Evolutionary conservation across 92 coral and sea anemone genomes (phyloP), one percentile per base, ranked within the genome.

Genomic region (Siderastrea siderea): DNA sequence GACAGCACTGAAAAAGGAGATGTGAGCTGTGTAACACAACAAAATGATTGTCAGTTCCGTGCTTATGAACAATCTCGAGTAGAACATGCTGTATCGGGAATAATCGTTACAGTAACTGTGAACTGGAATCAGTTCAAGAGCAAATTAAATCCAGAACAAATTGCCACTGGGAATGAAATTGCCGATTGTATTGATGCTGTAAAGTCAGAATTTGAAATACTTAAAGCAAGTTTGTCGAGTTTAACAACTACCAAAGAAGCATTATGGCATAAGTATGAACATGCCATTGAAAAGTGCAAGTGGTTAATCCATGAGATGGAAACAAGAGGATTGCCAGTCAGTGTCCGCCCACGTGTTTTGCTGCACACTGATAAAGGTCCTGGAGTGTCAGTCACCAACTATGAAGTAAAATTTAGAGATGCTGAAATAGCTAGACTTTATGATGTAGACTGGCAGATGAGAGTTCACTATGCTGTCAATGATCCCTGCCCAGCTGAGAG

Each of bases 401-500:
- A 52, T 63, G 91, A 88, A 47, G 91, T 88, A 0, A 88, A 87
- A 38, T 81, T 81, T 17, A 60, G 92, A 53, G 92, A 88, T 75
- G 88, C 88, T 53, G 92, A 88, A 65, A 12, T 88, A n/a, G 87
- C 77, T 1, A 66, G 88, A 75, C 19, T 88, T 1, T 68, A 81
- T 75, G 70, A 82, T 44, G 46, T 54, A 51, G 88, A 81, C 15
- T 81, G 83, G 82, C 82, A 81, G 13, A 81, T 81, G 87, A 74
- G 87, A 74, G 83, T 65, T 49, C 91, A 80, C 82, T 81, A 63
- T 73, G 87, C 92, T 44, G 82, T 76, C 17, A 81, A 82, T 54
- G 87, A 88, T 74, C 83, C 79, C 5, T 81, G 79, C 71, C 92
- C 83, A 81, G 87, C 87, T 63, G 92, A 88, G 70, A 81, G 88